These are phyloP conservation scores for Phaonia tiefii DNA, from an alignment of 2,888 invertebrate genomes.

Conservation along the genomic window DNA sequence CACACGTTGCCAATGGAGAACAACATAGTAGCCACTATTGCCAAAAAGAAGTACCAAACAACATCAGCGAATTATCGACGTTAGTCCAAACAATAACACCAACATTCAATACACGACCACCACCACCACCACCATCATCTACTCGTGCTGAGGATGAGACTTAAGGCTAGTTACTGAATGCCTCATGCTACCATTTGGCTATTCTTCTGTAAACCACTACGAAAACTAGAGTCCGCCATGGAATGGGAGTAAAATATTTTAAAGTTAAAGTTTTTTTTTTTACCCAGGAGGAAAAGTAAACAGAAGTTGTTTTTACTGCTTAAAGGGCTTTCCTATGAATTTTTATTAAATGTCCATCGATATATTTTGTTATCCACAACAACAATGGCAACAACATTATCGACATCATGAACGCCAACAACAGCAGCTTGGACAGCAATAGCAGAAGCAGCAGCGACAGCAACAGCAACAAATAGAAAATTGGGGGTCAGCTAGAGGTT, in stretches of 20 bases:
- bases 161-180: background rate
- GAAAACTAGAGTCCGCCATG: background rate
- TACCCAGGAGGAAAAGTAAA: conserved; percentile 46
- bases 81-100: conserved; percentile 36
- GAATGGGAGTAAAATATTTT: conserved; percentile 51
- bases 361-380: conserved; percentile 49
- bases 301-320: conserved; percentile 66
- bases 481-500: conserved; percentile 64
- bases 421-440: conserved; percentile 54
- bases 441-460: conserved; percentile 65
- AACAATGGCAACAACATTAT: conserved; percentile 65
- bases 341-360: conserved; percentile 67
- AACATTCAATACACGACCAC: conserved; percentile 12
- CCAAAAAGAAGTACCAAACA: conserved; percentile 53
- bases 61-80: conserved; percentile 38
- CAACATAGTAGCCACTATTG: conserved; percentile 73
- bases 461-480: conserved; percentile 63
- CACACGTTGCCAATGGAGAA: conserved; percentile 76
- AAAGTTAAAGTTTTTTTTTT: conserved; percentile 25
- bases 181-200: conserved; percentile 13
- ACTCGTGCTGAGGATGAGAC: conserved; percentile 6
- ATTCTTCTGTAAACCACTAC: background rate
- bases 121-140: conserved; percentile 30
- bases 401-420: conserved; percentile 66
- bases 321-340: conserved; percentile 65